A percentile compares a stretch with the other conserved stretches of the same genome.
Evolutionary conservation across 2,888 invertebrate genomes (phyloP).

Genomic region (Pterobdella sp.): DNA sequence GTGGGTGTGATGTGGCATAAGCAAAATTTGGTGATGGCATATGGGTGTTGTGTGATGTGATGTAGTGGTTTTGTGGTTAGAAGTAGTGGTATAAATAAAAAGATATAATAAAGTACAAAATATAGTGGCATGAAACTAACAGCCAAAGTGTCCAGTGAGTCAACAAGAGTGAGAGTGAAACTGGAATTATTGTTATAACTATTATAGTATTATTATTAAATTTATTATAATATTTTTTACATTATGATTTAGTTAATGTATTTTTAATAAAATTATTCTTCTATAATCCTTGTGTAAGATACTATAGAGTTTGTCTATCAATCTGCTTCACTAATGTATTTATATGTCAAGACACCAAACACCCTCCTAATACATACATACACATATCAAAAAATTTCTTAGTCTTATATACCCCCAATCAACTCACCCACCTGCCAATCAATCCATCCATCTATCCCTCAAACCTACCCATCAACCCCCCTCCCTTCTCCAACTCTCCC

Average conservation of each 20-base stretch:
- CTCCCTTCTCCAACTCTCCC: neutral
- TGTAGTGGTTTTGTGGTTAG: neutral
- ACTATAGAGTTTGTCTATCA: no score
- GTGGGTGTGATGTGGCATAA: neutral
- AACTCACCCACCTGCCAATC: no score
- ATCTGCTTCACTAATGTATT: no score
- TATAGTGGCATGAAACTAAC: constrained; percentile 49
- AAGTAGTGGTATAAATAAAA: neutral
- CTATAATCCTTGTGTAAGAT: neutral
- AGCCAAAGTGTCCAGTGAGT: constrained; percentile 84
- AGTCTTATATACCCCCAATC: no score
- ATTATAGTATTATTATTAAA: neutral
- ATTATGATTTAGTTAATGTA: neutral
- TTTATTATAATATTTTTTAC: neutral
- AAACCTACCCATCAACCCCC: no score
- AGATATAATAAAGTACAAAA: neutral
- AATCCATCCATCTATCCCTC: no score
- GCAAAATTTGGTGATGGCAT: neutral
- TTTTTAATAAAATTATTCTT: neutral
- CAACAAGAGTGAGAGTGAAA: constrained; percentile 89
- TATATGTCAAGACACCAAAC: neutral
- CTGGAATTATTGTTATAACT: constrained; percentile 55
- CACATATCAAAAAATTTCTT: no score
- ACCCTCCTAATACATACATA: neutral
- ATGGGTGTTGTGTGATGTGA: neutral